These are phyloP conservation scores for Sepioteuthis lessoniana DNA, from an alignment of 2,888 invertebrate genomes.

Conservation along the genomic window DNA sequence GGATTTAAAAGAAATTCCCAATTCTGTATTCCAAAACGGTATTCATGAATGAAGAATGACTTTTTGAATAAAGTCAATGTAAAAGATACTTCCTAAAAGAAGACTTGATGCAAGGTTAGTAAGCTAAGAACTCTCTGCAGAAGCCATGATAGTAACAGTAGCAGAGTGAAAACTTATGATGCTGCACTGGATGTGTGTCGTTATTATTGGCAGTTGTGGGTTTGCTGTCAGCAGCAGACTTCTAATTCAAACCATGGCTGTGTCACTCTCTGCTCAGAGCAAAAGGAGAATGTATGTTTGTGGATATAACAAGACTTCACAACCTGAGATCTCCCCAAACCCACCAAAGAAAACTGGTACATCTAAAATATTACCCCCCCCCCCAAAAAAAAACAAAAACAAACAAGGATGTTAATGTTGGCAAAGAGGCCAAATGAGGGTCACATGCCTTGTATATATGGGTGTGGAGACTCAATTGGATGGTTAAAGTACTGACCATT, in stretches of 20 bases:
- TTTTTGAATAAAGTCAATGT: no score
- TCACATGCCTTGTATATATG: not conserved
- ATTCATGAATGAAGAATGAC: no score
- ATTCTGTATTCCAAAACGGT: no score
- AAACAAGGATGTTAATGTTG: not conserved
- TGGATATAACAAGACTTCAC: conserved; percentile 5
- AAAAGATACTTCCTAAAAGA: no score
- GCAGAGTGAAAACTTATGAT: no score
- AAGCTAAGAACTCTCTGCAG: no score
- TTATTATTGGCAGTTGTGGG: conserved; percentile 14
- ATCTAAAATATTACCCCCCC: not conserved
- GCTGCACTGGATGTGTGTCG: not conserved
- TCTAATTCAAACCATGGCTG: not conserved
- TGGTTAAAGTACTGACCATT: not conserved
- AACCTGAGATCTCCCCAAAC: conserved; percentile 2
- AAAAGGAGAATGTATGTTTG: not conserved
- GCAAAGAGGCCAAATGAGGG: not conserved
- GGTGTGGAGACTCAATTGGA: not conserved
- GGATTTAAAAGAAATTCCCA: no score
- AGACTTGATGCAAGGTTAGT: no score
- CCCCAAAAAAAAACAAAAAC: not conserved
- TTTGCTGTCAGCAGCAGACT: not conserved
- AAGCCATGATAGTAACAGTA: not conserved
- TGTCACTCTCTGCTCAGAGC: not conserved
- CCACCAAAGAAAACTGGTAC: not conserved